phyloP scores from a whole-genome alignment of 92 coral and sea anemone genomes.

The Heteractis magnifica region DNA sequence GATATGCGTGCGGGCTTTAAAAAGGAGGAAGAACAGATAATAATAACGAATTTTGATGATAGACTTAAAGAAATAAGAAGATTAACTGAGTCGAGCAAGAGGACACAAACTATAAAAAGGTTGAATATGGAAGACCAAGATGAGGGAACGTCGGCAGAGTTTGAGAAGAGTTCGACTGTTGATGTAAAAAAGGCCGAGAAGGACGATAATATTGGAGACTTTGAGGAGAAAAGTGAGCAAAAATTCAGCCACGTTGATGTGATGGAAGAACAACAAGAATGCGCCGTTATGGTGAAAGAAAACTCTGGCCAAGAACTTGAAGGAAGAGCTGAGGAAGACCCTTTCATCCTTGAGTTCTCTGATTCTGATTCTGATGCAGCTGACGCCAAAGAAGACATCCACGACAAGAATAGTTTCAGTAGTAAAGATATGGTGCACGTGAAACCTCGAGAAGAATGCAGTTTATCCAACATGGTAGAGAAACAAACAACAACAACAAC shows the following conservation, averaged over 20 bases:
- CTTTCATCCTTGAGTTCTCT: conserved; percentile 35
- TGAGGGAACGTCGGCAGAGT: neutral
- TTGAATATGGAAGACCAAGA: neutral
- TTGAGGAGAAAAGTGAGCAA: neutral
- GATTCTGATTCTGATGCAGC: conserved; percentile 27
- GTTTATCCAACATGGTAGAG: neutral
- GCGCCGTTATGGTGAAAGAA: neutral
- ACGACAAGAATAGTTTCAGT: neutral
- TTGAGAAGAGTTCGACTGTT: neutral
- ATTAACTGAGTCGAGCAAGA: neutral
- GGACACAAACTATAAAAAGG: neutral
- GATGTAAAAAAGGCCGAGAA: neutral
- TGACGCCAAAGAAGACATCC: neutral
- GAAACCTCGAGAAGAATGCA: neutral
- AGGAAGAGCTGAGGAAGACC: conserved; percentile 10
- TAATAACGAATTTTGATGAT: neutral
- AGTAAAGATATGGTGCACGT: neutral
- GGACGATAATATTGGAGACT: neutral
- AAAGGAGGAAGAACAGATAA: neutral
- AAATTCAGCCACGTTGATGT: neutral
- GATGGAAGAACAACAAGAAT: neutral
- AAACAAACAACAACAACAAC: neutral
- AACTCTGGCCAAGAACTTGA: neutral
- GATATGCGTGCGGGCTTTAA: neutral
- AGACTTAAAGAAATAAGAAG: neutral